Base-by-base conservation (phyloP, 2,888 invertebrate genomes). In the Rotaria socialis region DNA sequence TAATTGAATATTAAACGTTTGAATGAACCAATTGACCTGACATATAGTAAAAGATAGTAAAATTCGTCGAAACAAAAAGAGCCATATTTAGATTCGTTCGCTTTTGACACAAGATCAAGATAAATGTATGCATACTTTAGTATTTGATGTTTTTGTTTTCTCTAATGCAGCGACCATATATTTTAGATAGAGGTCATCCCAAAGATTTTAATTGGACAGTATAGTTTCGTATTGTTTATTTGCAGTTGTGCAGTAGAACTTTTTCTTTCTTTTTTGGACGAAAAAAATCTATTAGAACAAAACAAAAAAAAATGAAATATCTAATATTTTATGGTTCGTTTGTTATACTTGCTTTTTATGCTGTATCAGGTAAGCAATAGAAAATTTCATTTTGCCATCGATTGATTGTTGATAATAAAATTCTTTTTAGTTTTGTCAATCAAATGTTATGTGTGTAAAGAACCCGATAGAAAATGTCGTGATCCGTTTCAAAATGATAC, bases 401-500 rank as follows among this genome's bases (percentile, higher is more conserved):
- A 84, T 47, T 27, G 35, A 4, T 24, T 47, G 19, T 24, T 85
- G 35, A 35, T 35, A 35, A 35, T 35, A 35, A 35, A 35, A 24
- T 1, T 5, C 50, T 84, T 47, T 56, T 41, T 75, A 86, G 86
- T 86, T 52, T 41, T 86, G 50, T 86, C 87, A 74, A 87, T 87
- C 16, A 87, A 87, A 84, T 87, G 87, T 60, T 87, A 87, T 85
- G 85, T 85, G 3, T 87, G 87, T 60, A 85, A 85, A 85, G 85
- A 87, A 43, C 87, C 87, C 8, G 87, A 87, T 87, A 58, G 60
- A 43, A 87, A 85, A 67, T 87, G 87, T 67, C 80, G 85, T 27
- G 87, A 87, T 84, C 87, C 87, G n/a, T 87, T 87, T 84, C 85
- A 87, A 85, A 87, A 85, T 84, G 87, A 87, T 50, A 87, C 85